Base-by-base conservation (phyloP, 2,797 vertebrate species). In the Siniperca scherzeri region DNA sequence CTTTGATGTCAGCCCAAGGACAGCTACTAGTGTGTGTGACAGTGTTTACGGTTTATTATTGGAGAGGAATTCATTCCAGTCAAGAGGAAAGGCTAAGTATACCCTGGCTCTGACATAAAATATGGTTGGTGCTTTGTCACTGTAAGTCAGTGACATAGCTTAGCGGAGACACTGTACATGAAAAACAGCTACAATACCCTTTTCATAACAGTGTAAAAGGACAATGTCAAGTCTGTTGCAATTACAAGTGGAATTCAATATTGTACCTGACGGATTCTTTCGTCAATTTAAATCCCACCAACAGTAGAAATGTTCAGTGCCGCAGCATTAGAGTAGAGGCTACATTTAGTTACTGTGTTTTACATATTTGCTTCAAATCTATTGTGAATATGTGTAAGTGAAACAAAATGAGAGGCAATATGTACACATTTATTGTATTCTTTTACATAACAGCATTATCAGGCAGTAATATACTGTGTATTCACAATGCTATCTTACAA, bases 31-130 rank as follows among this genome's bases (percentile, higher is more conserved):
- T 71, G 53, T 84, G 59, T 72, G 75, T 65, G 70, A 78, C 21
- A 0, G 70, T 78, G 64, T 83, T 82, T 73, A 71, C 48, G 74
- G 70, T 89, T 81, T 88, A 83, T 87, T 82, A 52, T 69, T 40
- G 7, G 65, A 80, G 53, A 80, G 80, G 80, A 81, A 87, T 89
- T 73, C 66, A 74, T 80, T 89, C 85, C 89, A 84, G 68, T 46
- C 55, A 81, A 78, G 77, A 75, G 71, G 38, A 86, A 83, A 77
- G 56, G 74, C 80, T 89, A 90, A 81, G 83, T 91, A 85, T 88
- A 87, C 83, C 88, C 74, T 69, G 36, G 21, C 72, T 80, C 44
- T 44, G 70, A 80, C 48, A 81, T 25, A 79, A 85, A 76, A 78
- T 73, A 83, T 67, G 56, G 64, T 55, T n/a, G 71, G 30, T 81